Base-by-base conservation (phyloP, 2,797 vertebrate genomes). In the Helarctos malayanus region DNA sequence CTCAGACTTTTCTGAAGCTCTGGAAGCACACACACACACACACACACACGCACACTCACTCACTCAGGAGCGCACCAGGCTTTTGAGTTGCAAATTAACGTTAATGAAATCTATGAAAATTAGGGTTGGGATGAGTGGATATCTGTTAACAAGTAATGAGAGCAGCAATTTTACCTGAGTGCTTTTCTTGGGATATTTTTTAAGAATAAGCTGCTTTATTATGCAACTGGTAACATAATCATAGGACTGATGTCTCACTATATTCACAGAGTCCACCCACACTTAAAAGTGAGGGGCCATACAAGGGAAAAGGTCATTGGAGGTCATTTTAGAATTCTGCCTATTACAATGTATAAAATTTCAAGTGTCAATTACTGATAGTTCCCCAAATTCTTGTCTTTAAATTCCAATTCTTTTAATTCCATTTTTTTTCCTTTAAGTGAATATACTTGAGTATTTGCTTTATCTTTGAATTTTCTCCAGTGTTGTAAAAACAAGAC, bases 151-250 rank as follows among this genome's bases (percentile, higher is more conserved):
- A 84, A 25, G 7, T n/a, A 47, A 86, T 1, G 38, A 87, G 56
- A 90, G 12, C 25, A 71, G 38, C 52, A 68, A 59, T 75, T 82
- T 79, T 86, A 12, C 49, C 47, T 56, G 41, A 86, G 45, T 82
- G 73, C 35, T 86, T 96, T 93, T n/a, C 65, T 65, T 86, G 61
- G 91, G 5, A 1, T 61, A 45, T 13, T 79, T 95, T 85, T 92
- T 41, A 90, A 75, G 61, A 21, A 35, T 69, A 25, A 84, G 38
- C 71, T 23, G n/a, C 81, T 93, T 91, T 89, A 65, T 69, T 49
- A 38, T 59, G 25, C 49, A 88, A 68, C 54, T 80, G 83, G 21
- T 27, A 83, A 59, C 29, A 57, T 80, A 59, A 59, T 91, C 57
- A 61, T 29, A n/a, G 68, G 76, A 59, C 68, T 82, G 52, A 54